phyloP scores from a whole-genome alignment of 2,113 vertebrate species.

The Terrapene triunguis region DNA sequence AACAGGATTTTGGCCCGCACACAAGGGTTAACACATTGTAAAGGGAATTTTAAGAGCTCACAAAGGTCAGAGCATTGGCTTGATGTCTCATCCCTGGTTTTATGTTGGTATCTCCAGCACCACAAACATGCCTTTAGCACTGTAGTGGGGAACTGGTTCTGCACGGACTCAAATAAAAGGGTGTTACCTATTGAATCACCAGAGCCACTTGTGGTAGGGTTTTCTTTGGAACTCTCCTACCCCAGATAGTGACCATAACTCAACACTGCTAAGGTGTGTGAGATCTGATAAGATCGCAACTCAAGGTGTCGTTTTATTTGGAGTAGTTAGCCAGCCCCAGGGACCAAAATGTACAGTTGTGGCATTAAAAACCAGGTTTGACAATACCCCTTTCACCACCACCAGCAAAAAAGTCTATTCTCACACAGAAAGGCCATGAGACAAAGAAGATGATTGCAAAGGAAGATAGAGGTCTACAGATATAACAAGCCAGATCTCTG shows the following conservation, averaged over 20 bases:
- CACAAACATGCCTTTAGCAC: not conserved
- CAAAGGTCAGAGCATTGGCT: not conserved
- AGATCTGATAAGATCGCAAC: not conserved
- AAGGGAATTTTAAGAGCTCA: not conserved
- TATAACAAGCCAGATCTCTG: not conserved
- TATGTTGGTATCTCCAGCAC: not conserved
- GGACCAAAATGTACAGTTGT: not conserved
- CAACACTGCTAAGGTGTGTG: not conserved
- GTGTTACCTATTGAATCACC: not conserved
- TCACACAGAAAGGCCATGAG: not conserved
- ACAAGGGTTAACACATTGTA: not conserved
- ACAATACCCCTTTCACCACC: conserved; percentile 5
- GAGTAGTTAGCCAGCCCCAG: not conserved
- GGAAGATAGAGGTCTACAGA: conserved; percentile 28
- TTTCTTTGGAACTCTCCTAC: not conserved
- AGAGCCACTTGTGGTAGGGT: not conserved
- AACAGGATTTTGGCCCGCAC: not conserved
- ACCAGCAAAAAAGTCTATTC: not conserved
- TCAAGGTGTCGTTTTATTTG: not conserved
- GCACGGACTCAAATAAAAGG: rapidly evolving
- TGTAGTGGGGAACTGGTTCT: not conserved
- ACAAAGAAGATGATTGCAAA: conserved; percentile 28
- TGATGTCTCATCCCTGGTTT: not conserved
- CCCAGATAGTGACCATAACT: not conserved
- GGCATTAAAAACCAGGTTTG: conserved; percentile 40